Evolutionary conservation across 2,113 vertebrate genomes (phyloP), one percentile per base, ranked within the genome.

Genomic region (Pteropus alecto): DNA sequence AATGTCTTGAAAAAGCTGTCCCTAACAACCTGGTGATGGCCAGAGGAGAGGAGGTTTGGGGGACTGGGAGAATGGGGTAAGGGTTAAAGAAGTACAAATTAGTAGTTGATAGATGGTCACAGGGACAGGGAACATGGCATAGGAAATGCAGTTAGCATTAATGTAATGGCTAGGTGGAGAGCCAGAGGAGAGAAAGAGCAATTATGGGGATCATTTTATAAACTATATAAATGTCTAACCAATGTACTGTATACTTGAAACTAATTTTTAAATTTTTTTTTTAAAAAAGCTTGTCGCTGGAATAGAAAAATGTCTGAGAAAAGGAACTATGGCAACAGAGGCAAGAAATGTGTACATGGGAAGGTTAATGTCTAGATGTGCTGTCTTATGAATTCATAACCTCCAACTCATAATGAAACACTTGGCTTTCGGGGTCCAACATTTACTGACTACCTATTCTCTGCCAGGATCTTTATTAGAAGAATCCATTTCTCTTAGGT

Each of bases 291-390:
- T 30, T 67, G 61, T 90, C 58, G 22, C 87, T 90, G 56, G 46
- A 95, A 43, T 28, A 74, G 70, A 79, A 94, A 96, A 90, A 83
- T 70, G 43, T n/a, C 71, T 35, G 21, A 83, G 43, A 56, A 83
- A 73, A 61, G 30, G 6, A 18, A 68, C 3, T 16, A 3, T 61
- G 38, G 41, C 19, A 70, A 93, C 33, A 79, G n/a, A 54, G 41
- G 41, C 33, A 92, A 21, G 13, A 84, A 79, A 73, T 4, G 61
- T 8, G 5, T 3, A 41, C 5, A 19, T 16, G 3, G 26, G 38
- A 85, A 93, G 1, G 35, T 22, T 86, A 24, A n/a, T 38, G 2
- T 76, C 48, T 96, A 81, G 35, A 67, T 30, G 41, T 41, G 21
- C 58, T 41, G 10, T 30, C 19, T 28, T 18, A 28, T 41, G 46